phyloP scores from a whole-genome alignment of 2,113 vertebrate genomes.

The Grantiella picta region DNA sequence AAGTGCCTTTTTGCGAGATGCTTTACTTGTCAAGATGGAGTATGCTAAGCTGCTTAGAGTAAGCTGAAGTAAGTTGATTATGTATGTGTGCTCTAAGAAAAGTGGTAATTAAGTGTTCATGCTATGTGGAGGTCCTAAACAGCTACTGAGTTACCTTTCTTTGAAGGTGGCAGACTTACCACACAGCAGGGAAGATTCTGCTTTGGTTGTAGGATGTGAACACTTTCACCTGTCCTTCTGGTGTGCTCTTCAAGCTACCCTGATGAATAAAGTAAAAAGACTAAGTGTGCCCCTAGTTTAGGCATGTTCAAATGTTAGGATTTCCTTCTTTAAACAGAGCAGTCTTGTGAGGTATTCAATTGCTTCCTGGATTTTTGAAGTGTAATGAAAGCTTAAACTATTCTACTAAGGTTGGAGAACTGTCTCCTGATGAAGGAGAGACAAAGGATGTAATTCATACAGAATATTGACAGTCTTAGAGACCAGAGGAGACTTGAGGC shows the following conservation, averaged over 20 bases:
- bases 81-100: not conserved
- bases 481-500: accelerated
- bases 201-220: not conserved
- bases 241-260: not conserved
- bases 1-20: not conserved
- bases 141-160: not conserved
- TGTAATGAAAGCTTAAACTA: not conserved
- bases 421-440: not conserved
- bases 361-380: not conserved
- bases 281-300: not conserved
- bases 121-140: not conserved
- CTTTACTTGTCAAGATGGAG: not conserved
- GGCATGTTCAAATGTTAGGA: not conserved
- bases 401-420: not conserved
- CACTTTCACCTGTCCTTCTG: not conserved
- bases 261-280: not conserved
- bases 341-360: not conserved
- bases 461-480: not conserved
- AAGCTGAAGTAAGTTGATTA: slow-evolving; percentile 41
- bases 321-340: not conserved
- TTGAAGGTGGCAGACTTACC: not conserved
- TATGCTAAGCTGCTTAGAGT: slow-evolving; percentile 26
- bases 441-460: not conserved
- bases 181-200: not conserved
- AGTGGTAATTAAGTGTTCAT: not conserved